Conservation (phyloP, 2,113 vertebrate species). For the Chroicocephalus ridibundus region DNA sequence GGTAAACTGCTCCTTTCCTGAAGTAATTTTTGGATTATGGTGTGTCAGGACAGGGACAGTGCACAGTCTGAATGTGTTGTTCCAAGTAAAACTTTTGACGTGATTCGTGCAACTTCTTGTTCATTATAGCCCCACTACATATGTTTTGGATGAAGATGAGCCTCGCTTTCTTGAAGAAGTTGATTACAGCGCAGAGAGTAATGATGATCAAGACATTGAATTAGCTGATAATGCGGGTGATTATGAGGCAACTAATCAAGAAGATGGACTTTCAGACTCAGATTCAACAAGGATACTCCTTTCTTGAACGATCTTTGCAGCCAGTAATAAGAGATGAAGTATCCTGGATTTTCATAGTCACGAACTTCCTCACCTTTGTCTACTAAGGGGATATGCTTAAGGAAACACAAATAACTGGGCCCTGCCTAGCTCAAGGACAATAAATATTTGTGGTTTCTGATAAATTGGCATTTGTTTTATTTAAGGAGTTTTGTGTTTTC, state of each 20-base stretch:
- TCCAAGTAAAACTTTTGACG: neutral
- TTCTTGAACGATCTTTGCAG: conserved; percentile 61
- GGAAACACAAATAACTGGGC: conserved; percentile 32
- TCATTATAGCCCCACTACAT: conserved; percentile 86
- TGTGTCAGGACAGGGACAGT: neutral
- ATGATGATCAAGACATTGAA: conserved; percentile 87
- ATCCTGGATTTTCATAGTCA: conserved; percentile 27
- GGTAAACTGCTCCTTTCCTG: neutral
- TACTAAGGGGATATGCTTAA: conserved; percentile 60
- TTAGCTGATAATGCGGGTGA: conserved; percentile 71
- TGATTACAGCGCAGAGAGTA: conserved; percentile 98
- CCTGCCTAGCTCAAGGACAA: conserved; percentile 66
- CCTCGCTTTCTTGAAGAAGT: conserved; percentile 94
- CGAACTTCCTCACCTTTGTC: neutral
- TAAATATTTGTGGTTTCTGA: conserved; percentile 72
- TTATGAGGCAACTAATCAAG: conserved; percentile 76
- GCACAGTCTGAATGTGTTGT: neutral
- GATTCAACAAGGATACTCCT: conserved; percentile 76
- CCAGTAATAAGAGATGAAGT: conserved; percentile 38
- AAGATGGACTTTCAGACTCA: conserved; percentile 83
- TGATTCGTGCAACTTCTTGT: conserved; percentile 22
- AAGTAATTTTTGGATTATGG: neutral
- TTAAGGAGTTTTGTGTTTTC: conserved; percentile 67
- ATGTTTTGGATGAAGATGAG: conserved; percentile 95
- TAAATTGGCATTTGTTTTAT: conserved; percentile 67